Conservation (phyloP, 2,888 invertebrate species). For the Linnaemya vulpina region DNA sequence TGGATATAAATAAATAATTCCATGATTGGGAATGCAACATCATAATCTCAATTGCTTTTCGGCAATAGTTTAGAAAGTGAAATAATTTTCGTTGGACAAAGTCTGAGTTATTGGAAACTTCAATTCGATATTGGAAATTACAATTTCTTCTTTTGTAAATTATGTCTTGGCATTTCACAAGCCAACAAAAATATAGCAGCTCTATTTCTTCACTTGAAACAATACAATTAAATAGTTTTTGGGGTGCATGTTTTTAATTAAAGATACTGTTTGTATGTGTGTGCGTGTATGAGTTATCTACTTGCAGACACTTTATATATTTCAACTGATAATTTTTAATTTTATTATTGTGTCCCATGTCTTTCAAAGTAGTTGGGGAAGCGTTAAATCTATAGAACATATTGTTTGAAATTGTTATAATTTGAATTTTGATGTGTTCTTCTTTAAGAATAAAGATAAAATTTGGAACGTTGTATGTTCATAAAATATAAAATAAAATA, state of each 20-base stretch:
- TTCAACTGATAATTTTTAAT: constrained; percentile 1
- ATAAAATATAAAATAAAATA: background rate
- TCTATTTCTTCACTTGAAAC: constrained; percentile 23
- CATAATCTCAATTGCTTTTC: background rate
- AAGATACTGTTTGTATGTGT: background rate
- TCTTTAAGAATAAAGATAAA: constrained; percentile 4
- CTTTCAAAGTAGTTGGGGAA: constrained; percentile 21
- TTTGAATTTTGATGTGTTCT: background rate
- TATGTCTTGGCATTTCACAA: background rate
- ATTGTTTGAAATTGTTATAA: background rate
- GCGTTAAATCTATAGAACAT: constrained; percentile 25
- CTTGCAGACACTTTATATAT: background rate
- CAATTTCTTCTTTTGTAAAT: too few species aligned
- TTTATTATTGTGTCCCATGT: constrained; percentile 6
- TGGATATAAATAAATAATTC: background rate
- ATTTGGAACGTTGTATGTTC: background rate
- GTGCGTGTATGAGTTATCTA: background rate
- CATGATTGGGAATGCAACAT: background rate
- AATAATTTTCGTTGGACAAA: too few species aligned
- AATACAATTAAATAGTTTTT: constrained; percentile 14
- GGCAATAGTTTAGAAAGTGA: too few species aligned
- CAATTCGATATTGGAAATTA: background rate
- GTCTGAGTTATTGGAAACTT: too few species aligned
- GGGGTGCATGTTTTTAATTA: background rate
- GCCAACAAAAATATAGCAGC: background rate